Evolutionary conservation across 1,140 invertebrate species (phyloP).

Genomic region (Caenorhabditis latens): DNA sequence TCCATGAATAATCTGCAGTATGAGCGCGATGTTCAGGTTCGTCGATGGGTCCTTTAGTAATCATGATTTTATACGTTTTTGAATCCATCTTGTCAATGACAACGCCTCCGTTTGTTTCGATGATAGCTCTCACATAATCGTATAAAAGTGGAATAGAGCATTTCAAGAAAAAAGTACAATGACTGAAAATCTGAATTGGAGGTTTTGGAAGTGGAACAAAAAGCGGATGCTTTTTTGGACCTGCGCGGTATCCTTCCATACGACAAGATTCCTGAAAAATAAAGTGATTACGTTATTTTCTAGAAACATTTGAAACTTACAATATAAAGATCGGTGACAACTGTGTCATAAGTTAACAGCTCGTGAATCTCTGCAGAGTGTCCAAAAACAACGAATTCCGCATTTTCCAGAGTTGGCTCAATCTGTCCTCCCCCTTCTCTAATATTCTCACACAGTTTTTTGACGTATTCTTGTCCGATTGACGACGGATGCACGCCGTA

Average conservation of each 20-base stretch:
- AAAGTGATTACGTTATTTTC: no score
- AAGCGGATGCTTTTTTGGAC: not conserved
- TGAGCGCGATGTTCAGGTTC: not conserved
- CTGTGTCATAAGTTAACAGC: not conserved
- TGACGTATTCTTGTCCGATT: no score
- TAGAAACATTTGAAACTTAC: constrained; percentile 1
- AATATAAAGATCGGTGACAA: constrained; percentile 9
- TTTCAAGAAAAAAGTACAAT: not conserved
- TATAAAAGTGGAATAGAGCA: not conserved
- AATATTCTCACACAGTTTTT: not conserved
- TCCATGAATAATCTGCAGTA: not conserved
- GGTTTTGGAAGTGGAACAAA: constrained; percentile 19
- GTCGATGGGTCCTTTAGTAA: not conserved
- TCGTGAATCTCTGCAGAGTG: not conserved
- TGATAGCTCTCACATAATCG: not conserved
- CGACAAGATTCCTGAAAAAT: not conserved
- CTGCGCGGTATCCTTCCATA: no score
- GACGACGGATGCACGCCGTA: not conserved
- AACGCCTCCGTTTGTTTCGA: not conserved
- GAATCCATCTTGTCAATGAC: not conserved
- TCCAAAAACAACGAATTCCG: constrained; percentile 16
- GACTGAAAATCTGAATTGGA: not conserved
- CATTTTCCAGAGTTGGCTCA: not conserved
- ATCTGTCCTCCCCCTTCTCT: not conserved
- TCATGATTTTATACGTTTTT: not conserved